Conservation (phyloP, 2,888 invertebrate genomes). For the Aspidiotus destructor region DNA sequence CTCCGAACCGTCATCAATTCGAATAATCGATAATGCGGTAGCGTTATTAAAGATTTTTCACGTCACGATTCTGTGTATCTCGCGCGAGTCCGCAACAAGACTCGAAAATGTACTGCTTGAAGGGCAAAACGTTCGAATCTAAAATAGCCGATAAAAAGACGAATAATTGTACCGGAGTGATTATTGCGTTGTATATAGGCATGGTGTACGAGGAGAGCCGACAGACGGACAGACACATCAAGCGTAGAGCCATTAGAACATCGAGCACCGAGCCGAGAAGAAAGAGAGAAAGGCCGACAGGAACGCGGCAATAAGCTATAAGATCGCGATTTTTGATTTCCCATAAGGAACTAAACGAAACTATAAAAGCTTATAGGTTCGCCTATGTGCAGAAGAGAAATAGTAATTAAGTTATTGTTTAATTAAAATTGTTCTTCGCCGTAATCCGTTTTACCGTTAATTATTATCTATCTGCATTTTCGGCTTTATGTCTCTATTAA, state of each 20-base stretch:
- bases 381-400: not conserved
- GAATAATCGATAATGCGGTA: conserved; percentile 33
- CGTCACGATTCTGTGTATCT: conserved; percentile 4
- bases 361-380: not conserved
- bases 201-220: too few species aligned
- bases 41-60: conserved; percentile 29
- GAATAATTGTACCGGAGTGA: not conserved
- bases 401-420: conserved; percentile 14
- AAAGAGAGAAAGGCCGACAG: too few species aligned
- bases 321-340: conserved; percentile 4
- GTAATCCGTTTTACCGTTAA: conserved; percentile 13
- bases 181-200: not conserved
- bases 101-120: not conserved
- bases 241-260: too few species aligned
- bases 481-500: conserved; percentile 19
- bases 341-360: not conserved
- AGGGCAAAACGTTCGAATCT: conserved; percentile 2
- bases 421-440: conserved; percentile 10
- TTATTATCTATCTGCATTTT: conserved; percentile 9
- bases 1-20: conserved; percentile 30
- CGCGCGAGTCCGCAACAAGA: not conserved
- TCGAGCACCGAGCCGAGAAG: too few species aligned
- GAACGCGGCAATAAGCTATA: not conserved
- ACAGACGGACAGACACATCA: too few species aligned
- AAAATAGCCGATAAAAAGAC: not conserved